Percentiles rank a stretch among this genome's conserved stretches.
These are phyloP conservation scores for Agriopis aurantiaria DNA, from an alignment of 2,888 invertebrate species.

Conservation along the genomic window DNA sequence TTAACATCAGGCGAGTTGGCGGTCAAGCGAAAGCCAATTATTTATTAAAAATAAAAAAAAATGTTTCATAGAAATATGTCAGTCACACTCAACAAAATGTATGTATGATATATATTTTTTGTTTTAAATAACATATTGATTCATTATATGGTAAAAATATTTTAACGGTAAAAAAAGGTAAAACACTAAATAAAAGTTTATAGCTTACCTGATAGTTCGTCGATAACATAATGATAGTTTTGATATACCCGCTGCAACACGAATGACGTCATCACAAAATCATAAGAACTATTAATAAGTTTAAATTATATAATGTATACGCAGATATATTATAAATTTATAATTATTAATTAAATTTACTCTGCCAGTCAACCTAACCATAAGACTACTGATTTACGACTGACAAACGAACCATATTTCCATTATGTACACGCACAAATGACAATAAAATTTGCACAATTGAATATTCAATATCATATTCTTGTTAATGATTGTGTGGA, in stretches of 20 bases:
- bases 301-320: background rate
- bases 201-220: conserved; percentile 58
- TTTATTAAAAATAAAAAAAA: too few species aligned
- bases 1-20: too few species aligned
- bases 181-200: background rate
- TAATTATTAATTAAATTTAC: background rate
- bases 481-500: too few species aligned
- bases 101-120: too few species aligned
- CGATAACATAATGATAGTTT: conserved; percentile 51
- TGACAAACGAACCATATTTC: background rate
- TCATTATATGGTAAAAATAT: background rate
- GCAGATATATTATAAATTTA: background rate
- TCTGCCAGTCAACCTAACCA: conserved; percentile 1
- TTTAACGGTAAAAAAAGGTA: background rate
- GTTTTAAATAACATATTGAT: too few species aligned
- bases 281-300: background rate
- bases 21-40: too few species aligned
- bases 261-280: conserved; percentile 42
- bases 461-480: too few species aligned
- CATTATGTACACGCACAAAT: background rate
- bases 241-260: conserved; percentile 37
- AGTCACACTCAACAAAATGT: too few species aligned
- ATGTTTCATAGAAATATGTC: too few species aligned
- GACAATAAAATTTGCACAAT: too few species aligned
- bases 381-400: background rate